Evolutionary conservation across 2,113 vertebrate species (phyloP).

Genomic region (Chroicocephalus ridibundus): DNA sequence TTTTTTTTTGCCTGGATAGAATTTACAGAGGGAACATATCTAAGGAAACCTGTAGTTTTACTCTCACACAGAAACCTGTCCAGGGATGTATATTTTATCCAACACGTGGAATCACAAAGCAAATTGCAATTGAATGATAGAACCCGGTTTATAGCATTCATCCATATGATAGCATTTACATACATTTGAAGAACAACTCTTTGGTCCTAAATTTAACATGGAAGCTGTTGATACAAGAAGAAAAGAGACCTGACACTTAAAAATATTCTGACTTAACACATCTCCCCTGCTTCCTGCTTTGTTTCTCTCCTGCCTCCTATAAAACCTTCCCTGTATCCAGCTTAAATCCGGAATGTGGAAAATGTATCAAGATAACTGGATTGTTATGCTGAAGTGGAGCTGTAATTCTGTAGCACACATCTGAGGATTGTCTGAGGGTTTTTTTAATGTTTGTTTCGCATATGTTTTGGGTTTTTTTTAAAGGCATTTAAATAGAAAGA

Average conservation of each 20-base stretch:
- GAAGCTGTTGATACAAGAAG: background rate
- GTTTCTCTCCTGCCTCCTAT: background rate
- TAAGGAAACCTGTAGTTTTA: background rate
- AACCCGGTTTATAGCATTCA: background rate
- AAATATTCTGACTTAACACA: background rate
- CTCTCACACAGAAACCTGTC: accelerated
- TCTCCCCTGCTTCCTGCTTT: background rate
- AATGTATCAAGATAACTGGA: background rate
- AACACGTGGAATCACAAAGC: background rate
- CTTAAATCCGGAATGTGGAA: background rate
- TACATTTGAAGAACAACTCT: background rate
- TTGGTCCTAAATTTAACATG: background rate
- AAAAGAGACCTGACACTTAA: background rate
- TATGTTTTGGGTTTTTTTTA: background rate
- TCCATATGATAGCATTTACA: background rate
- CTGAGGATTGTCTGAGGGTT: background rate
- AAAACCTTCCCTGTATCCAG: background rate
- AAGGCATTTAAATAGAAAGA: background rate
- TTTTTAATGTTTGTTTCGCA: background rate
- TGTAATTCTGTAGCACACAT: background rate
- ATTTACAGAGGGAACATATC: background rate
- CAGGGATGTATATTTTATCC: background rate
- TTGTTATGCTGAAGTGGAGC: background rate
- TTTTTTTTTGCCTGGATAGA: background rate
- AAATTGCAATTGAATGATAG: background rate